Percentiles rank a stretch among this genome's conserved stretches.
Conservation (phyloP, 2,888 invertebrate genomes). For the Scaptomyza tumidula region DNA sequence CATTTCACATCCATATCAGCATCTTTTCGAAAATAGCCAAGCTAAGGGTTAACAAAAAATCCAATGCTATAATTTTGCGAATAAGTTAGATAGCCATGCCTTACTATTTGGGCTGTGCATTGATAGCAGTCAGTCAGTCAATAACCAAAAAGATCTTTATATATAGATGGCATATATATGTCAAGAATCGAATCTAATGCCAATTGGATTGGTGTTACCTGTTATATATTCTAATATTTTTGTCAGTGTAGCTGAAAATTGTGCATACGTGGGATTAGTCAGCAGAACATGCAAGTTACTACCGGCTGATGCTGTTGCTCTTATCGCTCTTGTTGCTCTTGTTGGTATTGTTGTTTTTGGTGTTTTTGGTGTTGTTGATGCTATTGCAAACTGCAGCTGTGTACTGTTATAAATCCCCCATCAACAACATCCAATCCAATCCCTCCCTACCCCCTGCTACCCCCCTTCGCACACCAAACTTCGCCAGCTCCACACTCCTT, state of each 20-base stretch:
- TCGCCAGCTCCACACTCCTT: background rate
- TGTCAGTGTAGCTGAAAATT: constrained; percentile 28
- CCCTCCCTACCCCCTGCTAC: too few species aligned
- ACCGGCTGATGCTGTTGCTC: constrained; percentile 40
- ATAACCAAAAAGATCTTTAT: too few species aligned
- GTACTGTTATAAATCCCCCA: constrained; percentile 71
- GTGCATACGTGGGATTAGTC: constrained; percentile 71
- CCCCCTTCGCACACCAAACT: background rate
- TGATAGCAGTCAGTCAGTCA: background rate
- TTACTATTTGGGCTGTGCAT: background rate
- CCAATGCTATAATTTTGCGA: too few species aligned
- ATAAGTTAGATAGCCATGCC: background rate
- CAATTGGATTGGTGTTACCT: too few species aligned
- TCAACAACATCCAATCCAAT: constrained; percentile 30
- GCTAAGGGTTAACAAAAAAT: background rate
- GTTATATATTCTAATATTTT: constrained; percentile 3
- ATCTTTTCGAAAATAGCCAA: background rate
- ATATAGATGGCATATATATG: too few species aligned
- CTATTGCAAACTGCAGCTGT: constrained; percentile 58
- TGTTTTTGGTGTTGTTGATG: constrained; percentile 26
- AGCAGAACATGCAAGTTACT: constrained; percentile 62
- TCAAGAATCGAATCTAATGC: too few species aligned
- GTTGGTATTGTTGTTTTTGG: constrained; percentile 24
- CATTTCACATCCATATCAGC: too few species aligned
- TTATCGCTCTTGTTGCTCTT: constrained; percentile 27